phyloP scores from a whole-genome alignment of 2,888 invertebrate species.

The Drosophila neotestacea region DNA sequence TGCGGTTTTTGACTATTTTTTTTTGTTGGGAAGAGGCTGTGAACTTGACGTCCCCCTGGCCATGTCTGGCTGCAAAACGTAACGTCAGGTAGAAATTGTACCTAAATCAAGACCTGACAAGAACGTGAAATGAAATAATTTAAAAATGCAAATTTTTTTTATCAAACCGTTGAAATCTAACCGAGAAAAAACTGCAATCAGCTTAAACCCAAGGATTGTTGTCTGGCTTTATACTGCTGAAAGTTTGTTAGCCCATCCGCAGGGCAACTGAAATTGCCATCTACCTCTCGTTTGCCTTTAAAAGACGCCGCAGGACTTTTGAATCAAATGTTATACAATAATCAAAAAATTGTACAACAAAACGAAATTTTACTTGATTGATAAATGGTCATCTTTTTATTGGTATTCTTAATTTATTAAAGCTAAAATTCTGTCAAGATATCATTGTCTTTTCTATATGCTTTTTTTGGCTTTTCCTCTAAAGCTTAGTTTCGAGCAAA shows the following conservation, averaged over 20 bases:
- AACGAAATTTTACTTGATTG: too few relatives aligned
- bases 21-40: conserved; percentile 16
- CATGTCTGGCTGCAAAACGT: conserved; percentile 14
- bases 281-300: conserved; percentile 7
- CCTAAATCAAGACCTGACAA: conserved; percentile 78
- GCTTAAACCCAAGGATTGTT: conserved; percentile 40
- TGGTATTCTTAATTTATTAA: too few relatives aligned
- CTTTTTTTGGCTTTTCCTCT: too few relatives aligned
- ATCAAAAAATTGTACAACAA: too few relatives aligned
- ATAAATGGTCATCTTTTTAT: too few relatives aligned
- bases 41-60: conserved; percentile 39
- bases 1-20: conserved; percentile 57
- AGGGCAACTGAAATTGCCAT: conserved; percentile 23
- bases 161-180: conserved; percentile 61
- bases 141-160: conserved; percentile 74
- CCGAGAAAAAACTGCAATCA: conserved; percentile 48
- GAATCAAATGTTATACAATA: conserved; percentile 8
- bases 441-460: too few relatives aligned
- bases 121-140: conserved; percentile 80
- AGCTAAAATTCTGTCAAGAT: too few relatives aligned
- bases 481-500: too few relatives aligned
- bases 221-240: conserved; percentile 19
- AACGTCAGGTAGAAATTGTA: conserved; percentile 58
- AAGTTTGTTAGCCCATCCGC: conserved; percentile 28
- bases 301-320: neutral